Percentiles rank a stretch among this genome's conserved stretches.
These are phyloP conservation scores for Subanguina moxae DNA, from an alignment of 1,140 invertebrate genomes.

Conservation along the genomic window DNA sequence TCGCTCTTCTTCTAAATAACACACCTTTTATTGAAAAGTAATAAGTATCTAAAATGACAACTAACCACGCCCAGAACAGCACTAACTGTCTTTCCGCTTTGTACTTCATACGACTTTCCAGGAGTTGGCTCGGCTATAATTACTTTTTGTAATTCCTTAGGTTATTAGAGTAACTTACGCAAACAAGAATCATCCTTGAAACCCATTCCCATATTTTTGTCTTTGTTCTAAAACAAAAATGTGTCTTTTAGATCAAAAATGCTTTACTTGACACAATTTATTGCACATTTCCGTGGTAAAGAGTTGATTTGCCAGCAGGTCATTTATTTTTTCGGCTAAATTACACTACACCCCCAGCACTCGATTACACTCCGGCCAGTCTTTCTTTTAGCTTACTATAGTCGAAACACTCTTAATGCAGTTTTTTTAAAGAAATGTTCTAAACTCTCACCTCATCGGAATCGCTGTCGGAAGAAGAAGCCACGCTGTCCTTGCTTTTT, in stretches of 20 bases:
- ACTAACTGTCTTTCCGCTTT: slow-evolving; percentile 18
- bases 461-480: slow-evolving; percentile 3
- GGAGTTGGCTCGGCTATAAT: slow-evolving; percentile 13
- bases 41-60: background rate
- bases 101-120: slow-evolving; percentile 11
- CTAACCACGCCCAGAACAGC: slow-evolving; percentile 9
- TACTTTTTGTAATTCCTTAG: no score
- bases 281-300: no score
- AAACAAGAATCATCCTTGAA: background rate
- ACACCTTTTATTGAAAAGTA: background rate
- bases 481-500: background rate
- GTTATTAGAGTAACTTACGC: background rate
- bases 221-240: background rate
- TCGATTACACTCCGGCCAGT: no score
- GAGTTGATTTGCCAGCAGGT: no score
- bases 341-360: no score
- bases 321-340: no score
- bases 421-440: background rate
- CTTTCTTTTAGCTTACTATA: no score
- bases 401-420: background rate
- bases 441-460: background rate
- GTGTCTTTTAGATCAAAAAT: background rate
- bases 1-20: slow-evolving; percentile 5
- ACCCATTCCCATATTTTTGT: background rate
- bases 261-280: no score